Evolutionary conservation across 2,797 vertebrate species (phyloP), one percentile per base, ranked within the genome.

Genomic region (Takifugu ocellatus): DNA sequence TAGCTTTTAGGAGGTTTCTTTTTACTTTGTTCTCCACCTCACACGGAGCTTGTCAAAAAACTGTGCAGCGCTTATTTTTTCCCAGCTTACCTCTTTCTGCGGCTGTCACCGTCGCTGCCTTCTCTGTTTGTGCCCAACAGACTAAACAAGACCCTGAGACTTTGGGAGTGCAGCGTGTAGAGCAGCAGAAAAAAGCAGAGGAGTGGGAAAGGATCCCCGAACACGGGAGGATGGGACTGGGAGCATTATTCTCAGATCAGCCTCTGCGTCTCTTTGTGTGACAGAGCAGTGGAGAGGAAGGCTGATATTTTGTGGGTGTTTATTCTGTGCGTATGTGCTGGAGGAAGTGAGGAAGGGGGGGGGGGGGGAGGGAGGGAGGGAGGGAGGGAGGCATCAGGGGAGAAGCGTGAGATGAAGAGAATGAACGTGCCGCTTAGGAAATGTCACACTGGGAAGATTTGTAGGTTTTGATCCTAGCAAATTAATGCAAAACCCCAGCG

Each of bases 401-500:
- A 90, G 83, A 79, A 60, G 84, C 60, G 72, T 78, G 81, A 82
- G 87, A 89, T 90, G 87, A 89, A 91, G 86, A 89, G 87, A 91
- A 90, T 87, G 85, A 89, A 87, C 86, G 78, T 89, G 90, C 88
- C 87, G 92, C 92, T 95, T 92, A 93, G 93, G 91, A 93, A 94
- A 93, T 94, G 95, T 95, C 95, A 96, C 93, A 96, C 94, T 95
- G 94, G 90, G 96, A 98, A 98, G 95, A 98, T 97, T 98, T 97
- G 91, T 91, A 94, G 92, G 91, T 90, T 98, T 96, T 98, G 95
- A 98, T 96, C 94, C 93, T 92, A 92, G 93, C 92, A 96, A 98
- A 98, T 98, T 96, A 99, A 98, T 98, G 96, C 95, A 98, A 98
- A 99, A 96, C 93, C 96, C 94, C 96, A 98, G 92, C 92, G 95